phyloP scores from a whole-genome alignment of 2,113 vertebrate species.

The Siphamia tubifer region DNA sequence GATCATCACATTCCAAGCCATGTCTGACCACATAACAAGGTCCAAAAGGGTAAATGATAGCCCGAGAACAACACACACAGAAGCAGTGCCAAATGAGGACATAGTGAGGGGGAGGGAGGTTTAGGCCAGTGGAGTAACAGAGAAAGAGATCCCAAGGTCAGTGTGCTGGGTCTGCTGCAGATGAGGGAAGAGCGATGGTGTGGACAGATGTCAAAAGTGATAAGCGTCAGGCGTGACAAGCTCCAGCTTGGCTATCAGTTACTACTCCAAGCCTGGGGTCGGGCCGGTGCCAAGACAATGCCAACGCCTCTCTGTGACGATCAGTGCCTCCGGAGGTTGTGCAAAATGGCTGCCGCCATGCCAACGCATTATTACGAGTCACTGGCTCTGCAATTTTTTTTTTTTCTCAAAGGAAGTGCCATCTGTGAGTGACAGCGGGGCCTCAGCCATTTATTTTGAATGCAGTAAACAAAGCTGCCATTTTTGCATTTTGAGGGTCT shows the following conservation, averaged over 20 bases:
- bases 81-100: constrained; percentile 37
- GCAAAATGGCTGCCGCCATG: constrained; percentile 72
- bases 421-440: constrained; percentile 78
- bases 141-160: constrained; percentile 81
- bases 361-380: constrained; percentile 68
- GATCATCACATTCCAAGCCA: constrained; percentile 24
- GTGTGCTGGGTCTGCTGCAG: constrained; percentile 72
- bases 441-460: constrained; percentile 69
- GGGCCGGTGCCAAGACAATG: constrained; percentile 77
- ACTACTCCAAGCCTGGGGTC: constrained; percentile 76
- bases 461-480: constrained; percentile 71
- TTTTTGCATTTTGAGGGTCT: constrained; percentile 58
- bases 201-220: constrained; percentile 88
- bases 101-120: constrained; percentile 7
- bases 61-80: constrained; percentile 19
- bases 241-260: constrained; percentile 84
- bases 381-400: constrained; percentile 44
- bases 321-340: constrained; percentile 69
- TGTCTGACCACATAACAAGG: constrained; percentile 31
- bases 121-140: constrained; percentile 29
- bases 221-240: constrained; percentile 82
- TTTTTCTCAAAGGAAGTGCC: constrained; percentile 69
- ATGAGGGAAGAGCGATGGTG: constrained; percentile 69
- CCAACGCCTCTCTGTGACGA: constrained; percentile 73
- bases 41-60: constrained; percentile 48